These are phyloP conservation scores for Orthosia cruda DNA, from an alignment of 2,888 invertebrate species.

Conservation along the genomic window DNA sequence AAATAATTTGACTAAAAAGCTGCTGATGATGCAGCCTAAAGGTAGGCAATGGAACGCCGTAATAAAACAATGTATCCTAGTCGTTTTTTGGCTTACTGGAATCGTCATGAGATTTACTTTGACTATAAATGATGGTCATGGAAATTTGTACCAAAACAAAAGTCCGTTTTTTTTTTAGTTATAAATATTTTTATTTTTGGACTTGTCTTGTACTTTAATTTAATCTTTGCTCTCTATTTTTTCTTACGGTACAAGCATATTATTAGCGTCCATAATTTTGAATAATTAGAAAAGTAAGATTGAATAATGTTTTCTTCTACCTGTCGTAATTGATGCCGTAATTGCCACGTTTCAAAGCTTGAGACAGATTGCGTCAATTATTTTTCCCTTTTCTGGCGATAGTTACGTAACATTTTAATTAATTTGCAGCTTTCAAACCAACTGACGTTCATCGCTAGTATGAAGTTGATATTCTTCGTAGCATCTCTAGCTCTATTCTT, in stretches of 20 bases:
- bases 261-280: too few species aligned
- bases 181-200: background rate
- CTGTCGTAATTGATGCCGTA: constrained; percentile 11
- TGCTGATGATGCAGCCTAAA: too few species aligned
- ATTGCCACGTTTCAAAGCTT: constrained; percentile 24
- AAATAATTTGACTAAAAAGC: too few species aligned
- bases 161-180: too few species aligned
- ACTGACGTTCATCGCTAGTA: constrained; percentile 77
- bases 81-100: too few species aligned
- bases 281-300: too few species aligned
- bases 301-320: constrained; percentile 11
- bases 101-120: too few species aligned
- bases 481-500: constrained; percentile 83
- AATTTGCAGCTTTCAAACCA: constrained; percentile 82
- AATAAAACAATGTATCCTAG: too few species aligned
- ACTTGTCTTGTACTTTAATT: constrained; percentile 5
- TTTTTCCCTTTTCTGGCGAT: constrained; percentile 9
- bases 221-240: background rate
- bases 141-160: too few species aligned
- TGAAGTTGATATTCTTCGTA: constrained; percentile 86
- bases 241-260: background rate
- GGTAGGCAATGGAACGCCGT: too few species aligned
- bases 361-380: constrained; percentile 35
- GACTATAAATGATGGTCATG: too few species aligned
- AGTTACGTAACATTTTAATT: constrained; percentile 23